Conservation (phyloP, 2,888 invertebrate species). For the Drosophila maculinotata region DNA sequence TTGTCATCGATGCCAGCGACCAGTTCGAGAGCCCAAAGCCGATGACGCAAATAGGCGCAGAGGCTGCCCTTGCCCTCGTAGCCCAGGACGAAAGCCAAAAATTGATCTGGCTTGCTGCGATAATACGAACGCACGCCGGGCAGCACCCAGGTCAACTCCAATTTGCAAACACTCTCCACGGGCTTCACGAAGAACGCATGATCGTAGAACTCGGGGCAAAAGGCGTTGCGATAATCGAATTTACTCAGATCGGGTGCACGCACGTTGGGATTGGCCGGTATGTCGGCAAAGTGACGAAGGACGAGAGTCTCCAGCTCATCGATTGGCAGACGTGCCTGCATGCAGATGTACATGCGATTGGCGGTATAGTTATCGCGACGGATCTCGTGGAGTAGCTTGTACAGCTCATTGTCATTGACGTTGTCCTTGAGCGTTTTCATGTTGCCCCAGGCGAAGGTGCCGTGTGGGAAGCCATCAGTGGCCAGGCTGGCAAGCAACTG, state of each 20-base stretch:
- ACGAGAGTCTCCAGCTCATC: conserved; percentile 83
- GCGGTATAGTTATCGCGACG: conserved; percentile 92
- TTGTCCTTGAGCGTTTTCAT: conserved; percentile 89
- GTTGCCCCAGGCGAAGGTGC: conserved; percentile 95
- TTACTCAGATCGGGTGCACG: conserved; percentile 88
- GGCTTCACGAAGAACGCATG: conserved; percentile 90
- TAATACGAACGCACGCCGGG: conserved; percentile 81
- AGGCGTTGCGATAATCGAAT: conserved; percentile 82
- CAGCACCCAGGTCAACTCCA: conserved; percentile 85
- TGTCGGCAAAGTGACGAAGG: conserved; percentile 88
- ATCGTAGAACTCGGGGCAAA: conserved; percentile 80
- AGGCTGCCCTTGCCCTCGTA: conserved; percentile 95
- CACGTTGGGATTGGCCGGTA: conserved; percentile 88
- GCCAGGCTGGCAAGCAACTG: conserved; percentile 91
- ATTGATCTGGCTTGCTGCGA: conserved; percentile 86
- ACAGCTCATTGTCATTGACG: conserved; percentile 88
- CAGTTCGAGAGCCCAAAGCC: conserved; percentile 90
- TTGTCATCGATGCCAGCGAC: conserved; percentile 90
- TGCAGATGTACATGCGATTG: conserved; percentile 93
- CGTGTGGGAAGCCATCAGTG: conserved; percentile 88
- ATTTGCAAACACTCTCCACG: conserved; percentile 89
- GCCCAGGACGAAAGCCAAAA: conserved; percentile 92
- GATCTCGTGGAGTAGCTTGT: conserved; percentile 90
- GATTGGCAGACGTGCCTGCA: conserved; percentile 88
- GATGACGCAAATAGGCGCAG: conserved; percentile 90